phyloP scores from a whole-genome alignment of 2,888 invertebrate species.

The Apocheima hispidaria region DNA sequence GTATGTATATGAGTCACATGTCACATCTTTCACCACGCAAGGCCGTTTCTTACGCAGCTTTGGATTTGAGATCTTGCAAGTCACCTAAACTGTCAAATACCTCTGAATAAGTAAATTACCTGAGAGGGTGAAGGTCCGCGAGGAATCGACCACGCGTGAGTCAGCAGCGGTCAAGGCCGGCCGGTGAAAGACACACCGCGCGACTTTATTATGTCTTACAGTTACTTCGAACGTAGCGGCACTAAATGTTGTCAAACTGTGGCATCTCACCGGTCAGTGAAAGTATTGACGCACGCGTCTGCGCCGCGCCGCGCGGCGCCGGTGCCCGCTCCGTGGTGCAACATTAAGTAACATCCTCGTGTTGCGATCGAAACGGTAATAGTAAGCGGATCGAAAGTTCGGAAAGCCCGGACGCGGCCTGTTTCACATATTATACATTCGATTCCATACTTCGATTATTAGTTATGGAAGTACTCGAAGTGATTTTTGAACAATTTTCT shows the following conservation, averaged over 20 bases:
- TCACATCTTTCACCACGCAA: background rate
- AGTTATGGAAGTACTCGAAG: no score
- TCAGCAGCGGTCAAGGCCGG: conserved; percentile 27
- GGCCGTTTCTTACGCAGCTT: background rate
- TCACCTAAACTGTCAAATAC: background rate
- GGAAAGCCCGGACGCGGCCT: background rate
- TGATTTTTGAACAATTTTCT: no score
- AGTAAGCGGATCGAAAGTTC: conserved; percentile 20
- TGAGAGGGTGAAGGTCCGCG: background rate
- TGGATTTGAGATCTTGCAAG: background rate
- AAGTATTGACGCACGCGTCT: conserved; percentile 34
- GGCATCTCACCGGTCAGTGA: conserved; percentile 25
- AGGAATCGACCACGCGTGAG: background rate
- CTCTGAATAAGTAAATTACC: background rate
- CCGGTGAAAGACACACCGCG: conserved; percentile 13
- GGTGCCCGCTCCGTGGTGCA: conserved; percentile 24
- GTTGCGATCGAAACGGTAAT: conserved; percentile 3
- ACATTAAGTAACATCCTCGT: conserved; percentile 29
- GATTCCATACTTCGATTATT: background rate
- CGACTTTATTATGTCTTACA: no score
- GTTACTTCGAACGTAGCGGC: background rate
- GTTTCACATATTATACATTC: conserved; percentile 1
- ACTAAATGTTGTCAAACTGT: background rate
- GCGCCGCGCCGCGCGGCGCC: background rate
- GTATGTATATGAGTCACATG: background rate